These are phyloP conservation scores for Kryptolebias marmoratus DNA, from an alignment of 2,113 vertebrate species.

Conservation along the genomic window DNA sequence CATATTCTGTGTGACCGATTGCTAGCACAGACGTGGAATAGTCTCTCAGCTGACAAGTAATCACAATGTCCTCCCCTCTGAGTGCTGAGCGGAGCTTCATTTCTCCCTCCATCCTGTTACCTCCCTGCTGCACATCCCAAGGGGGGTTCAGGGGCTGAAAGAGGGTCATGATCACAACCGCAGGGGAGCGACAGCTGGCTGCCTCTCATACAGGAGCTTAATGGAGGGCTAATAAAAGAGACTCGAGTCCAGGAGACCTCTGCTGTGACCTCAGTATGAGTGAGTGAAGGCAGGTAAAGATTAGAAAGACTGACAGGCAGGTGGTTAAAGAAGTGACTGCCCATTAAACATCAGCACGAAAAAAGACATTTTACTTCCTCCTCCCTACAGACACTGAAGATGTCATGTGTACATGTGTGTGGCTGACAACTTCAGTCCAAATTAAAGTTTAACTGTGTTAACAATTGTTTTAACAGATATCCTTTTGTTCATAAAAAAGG, in stretches of 20 bases:
- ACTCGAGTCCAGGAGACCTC: slow-evolving; percentile 39
- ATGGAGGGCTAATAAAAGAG: slow-evolving; percentile 63
- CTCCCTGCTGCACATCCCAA: slow-evolving; percentile 43
- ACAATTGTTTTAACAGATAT: slow-evolving; percentile 8
- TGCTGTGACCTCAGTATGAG: slow-evolving; percentile 59
- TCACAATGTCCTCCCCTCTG: slow-evolving; percentile 54
- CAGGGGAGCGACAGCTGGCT: slow-evolving; percentile 54
- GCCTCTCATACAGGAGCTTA: slow-evolving; percentile 60
- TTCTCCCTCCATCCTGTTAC: slow-evolving; percentile 45
- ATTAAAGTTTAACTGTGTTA: slow-evolving; percentile 8
- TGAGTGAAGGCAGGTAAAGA: slow-evolving; percentile 43
- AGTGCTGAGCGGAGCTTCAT: slow-evolving; percentile 47
- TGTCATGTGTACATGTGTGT: neutral
- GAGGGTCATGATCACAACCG: slow-evolving; percentile 59
- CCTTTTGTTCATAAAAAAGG: neutral
- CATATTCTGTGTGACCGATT: slow-evolving; percentile 39
- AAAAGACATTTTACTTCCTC: neutral
- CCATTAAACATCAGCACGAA: neutral
- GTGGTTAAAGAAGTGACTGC: neutral
- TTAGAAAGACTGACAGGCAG: slow-evolving; percentile 25
- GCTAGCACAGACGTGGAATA: slow-evolving; percentile 14
- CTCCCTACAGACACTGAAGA: neutral
- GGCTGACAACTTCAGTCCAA: neutral
- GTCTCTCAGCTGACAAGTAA: slow-evolving; percentile 53
- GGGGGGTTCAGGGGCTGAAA: slow-evolving; percentile 43